Conservation (phyloP, 2,888 invertebrate species). For the Rhabditophanes sp. region DNA sequence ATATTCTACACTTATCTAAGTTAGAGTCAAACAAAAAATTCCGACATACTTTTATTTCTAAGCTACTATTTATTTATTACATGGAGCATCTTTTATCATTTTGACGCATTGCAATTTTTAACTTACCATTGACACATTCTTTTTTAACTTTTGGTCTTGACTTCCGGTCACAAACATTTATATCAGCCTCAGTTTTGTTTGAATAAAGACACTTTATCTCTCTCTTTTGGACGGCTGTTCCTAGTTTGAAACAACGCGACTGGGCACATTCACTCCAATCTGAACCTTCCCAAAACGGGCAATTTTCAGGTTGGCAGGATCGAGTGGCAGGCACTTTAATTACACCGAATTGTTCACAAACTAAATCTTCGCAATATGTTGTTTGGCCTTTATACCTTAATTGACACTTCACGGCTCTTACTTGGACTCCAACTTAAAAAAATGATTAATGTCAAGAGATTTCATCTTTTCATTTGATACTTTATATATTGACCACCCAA, state of each 20-base stretch:
- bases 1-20: too few relatives aligned
- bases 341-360: constrained; percentile 17
- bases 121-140: constrained; percentile 59
- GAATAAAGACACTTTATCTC: constrained; percentile 53
- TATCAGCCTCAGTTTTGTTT: constrained; percentile 50
- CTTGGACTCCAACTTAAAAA: constrained; percentile 5
- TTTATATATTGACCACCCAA: too few relatives aligned
- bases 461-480: too few relatives aligned
- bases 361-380: constrained; percentile 18
- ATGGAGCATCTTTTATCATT: too few relatives aligned
- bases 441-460: not conserved
- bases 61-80: too few relatives aligned
- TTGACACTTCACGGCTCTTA: constrained; percentile 13
- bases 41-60: too few relatives aligned
- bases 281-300: constrained; percentile 33
- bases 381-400: constrained; percentile 8
- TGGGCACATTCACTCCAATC: constrained; percentile 25
- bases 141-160: constrained; percentile 61
- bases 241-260: constrained; percentile 52
- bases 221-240: constrained; percentile 62
- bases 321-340: constrained; percentile 25
- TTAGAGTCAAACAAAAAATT: too few relatives aligned
- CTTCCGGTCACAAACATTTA: constrained; percentile 57
- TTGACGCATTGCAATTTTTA: too few relatives aligned
- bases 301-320: constrained; percentile 25